phyloP scores from a whole-genome alignment of 1,140 invertebrate species.

The Euwallacea fornicatus region DNA sequence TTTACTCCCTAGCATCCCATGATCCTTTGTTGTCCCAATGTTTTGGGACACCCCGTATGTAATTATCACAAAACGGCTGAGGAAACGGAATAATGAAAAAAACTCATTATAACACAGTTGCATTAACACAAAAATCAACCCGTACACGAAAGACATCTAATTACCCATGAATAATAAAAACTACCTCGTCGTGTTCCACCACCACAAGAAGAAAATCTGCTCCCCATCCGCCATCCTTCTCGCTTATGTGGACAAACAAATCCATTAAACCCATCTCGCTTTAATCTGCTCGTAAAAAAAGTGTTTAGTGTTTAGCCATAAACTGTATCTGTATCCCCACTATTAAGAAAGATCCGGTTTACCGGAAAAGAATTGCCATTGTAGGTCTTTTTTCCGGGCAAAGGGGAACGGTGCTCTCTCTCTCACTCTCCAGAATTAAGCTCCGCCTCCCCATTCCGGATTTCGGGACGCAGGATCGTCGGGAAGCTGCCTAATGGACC shows the following conservation, averaged over 20 bases:
- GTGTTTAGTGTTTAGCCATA: slow-evolving; percentile 53
- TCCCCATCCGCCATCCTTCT: slow-evolving; percentile 42
- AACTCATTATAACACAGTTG: not conserved
- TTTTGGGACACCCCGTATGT: too few relatives aligned
- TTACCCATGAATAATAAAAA: slow-evolving; percentile 41
- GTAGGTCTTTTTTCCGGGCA: slow-evolving; percentile 33
- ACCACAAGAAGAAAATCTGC: slow-evolving; percentile 5
- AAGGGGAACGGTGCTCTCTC: not conserved
- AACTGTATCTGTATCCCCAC: slow-evolving; percentile 52
- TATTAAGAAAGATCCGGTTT: slow-evolving; percentile 46
- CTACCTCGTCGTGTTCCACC: not conserved
- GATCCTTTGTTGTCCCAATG: too few relatives aligned
- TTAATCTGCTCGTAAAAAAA: slow-evolving; percentile 52
- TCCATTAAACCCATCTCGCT: slow-evolving; percentile 52
- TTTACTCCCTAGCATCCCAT: too few relatives aligned
- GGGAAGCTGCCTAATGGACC: slow-evolving; percentile 41
- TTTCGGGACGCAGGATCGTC: slow-evolving; percentile 38
- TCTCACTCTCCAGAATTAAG: slow-evolving; percentile 15
- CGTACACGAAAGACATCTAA: slow-evolving; percentile 30
- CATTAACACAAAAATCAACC: not conserved
- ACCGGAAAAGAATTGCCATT: slow-evolving; percentile 44
- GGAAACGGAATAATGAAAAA: too few relatives aligned
- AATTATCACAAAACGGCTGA: too few relatives aligned
- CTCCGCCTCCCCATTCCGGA: slow-evolving; percentile 41
- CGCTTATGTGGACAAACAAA: slow-evolving; percentile 50